Base-by-base conservation (phyloP, 2,797 vertebrate genomes). In the Kryptolebias ocellatus region DNA sequence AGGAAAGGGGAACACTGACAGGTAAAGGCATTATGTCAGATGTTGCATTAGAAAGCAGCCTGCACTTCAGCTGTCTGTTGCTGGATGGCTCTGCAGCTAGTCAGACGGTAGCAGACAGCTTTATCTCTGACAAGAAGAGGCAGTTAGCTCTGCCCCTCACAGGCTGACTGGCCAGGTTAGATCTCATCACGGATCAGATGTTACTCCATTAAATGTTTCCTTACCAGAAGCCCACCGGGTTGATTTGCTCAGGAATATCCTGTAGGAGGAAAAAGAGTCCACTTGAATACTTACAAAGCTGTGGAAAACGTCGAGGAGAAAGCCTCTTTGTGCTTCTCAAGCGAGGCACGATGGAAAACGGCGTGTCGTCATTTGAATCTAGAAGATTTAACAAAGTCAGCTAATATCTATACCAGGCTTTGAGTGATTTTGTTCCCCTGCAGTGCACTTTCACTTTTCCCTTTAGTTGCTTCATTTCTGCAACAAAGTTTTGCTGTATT, bases 221-320 rank as follows among this genome's bases (percentile, higher is more conserved):
- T 79, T 74, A 83, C 75, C 72, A 83, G 76, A 84, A 86, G 84
- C 80, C 47, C 31, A 44, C 76, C 18, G 60, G 51, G 60, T 49
- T 84, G 71, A 86, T 88, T 85, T 85, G 83, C 83, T 83, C 85
- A 74, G 80, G 81, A 85, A 90, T 85, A 88, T 84, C 71, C 74
- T 78, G 74, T 60, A 78, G 75, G 77, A 81, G 84, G 86, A 86
- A 75, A 49, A 76, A 72, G 58, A 74, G 76, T 79, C 58, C 54
- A 64, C 80, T 65, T 70, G 58, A 84, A 82, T 67, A 76, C 78
- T 80, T 78, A 84, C 76, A 78, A 81, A 87, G 64, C 71, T 70
- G 71, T 47, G 45, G 84, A 69, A 24, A 72, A 68, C 64, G 44
- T 52, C 64, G 1, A 31, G 45, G 53, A 86, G 81, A 92, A 89